Evolutionary conservation across 2,888 invertebrate species (phyloP).

Genomic region (Cremastobaeus sp.): DNA sequence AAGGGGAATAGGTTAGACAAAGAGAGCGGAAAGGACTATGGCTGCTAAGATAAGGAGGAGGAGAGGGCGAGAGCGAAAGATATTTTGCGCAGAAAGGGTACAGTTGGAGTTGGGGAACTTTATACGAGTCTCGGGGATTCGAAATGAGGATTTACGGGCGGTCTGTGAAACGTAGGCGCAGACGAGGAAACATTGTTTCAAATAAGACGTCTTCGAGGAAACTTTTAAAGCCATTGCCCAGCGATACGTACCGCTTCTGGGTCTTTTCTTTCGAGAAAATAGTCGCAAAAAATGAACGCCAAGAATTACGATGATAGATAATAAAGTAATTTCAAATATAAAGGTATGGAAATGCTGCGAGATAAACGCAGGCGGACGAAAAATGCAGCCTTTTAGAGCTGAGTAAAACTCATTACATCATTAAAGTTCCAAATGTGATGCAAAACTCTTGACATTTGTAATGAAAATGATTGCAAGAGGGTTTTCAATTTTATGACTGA

Average conservation of each 20-base stretch:
- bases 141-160: constrained; percentile 77
- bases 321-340: constrained; percentile 53
- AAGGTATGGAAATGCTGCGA: too few relatives aligned
- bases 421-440: too few relatives aligned
- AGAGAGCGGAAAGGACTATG: constrained; percentile 62
- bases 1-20: constrained; percentile 68
- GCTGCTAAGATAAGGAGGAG: constrained; percentile 57
- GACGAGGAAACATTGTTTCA: constrained; percentile 75
- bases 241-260: constrained; percentile 52
- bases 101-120: constrained; percentile 68
- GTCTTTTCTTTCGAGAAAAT: constrained; percentile 51
- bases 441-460: constrained; percentile 27
- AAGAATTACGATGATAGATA: constrained; percentile 42
- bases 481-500: constrained; percentile 24
- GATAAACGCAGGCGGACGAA: too few relatives aligned
- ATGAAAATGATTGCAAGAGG: constrained; percentile 9
- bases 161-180: constrained; percentile 66
- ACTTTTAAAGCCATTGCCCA: constrained; percentile 63
- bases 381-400: too few relatives aligned
- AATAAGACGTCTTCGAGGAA: constrained; percentile 73
- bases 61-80: constrained; percentile 49
- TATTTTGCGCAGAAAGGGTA: constrained; percentile 63
- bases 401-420: too few relatives aligned
- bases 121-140: constrained; percentile 76
- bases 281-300: constrained; percentile 39